A percentile compares a stretch with the other conserved stretches of the same genome.
phyloP scores from a whole-genome alignment of 64 coral and sea anemone genomes.

The Stichodactyla mertensii region DNA sequence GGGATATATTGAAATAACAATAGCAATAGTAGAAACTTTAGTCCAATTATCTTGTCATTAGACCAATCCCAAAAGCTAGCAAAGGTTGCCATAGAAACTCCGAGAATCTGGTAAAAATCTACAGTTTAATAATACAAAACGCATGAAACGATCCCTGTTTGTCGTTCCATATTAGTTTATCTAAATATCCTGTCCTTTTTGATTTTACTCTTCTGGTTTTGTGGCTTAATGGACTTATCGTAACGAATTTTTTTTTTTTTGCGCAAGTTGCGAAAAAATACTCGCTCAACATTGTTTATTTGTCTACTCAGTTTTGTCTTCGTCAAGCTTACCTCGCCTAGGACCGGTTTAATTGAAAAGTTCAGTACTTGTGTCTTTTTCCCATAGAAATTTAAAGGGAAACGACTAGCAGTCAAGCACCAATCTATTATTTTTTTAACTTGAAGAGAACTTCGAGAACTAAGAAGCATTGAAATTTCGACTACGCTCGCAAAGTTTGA shows the following conservation, averaged over 20 bases:
- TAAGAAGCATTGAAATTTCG: no score
- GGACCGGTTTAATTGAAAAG: no score
- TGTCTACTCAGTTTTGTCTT: neutral
- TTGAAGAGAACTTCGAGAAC: no score
- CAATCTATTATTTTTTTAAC: no score
- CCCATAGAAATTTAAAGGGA: no score
- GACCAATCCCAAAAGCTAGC: neutral
- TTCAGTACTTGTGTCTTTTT: no score
- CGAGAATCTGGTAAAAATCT: neutral
- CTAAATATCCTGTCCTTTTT: neutral
- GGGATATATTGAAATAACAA: neutral
- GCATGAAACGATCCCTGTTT: neutral
- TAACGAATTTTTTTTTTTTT: neutral
- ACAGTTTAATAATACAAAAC: neutral
- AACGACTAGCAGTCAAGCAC: no score
- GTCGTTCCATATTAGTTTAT: neutral
- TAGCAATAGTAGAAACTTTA: neutral
- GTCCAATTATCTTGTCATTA: neutral
- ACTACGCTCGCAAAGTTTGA: no score
- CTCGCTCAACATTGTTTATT: neutral
- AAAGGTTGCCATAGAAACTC: constrained; percentile 8
- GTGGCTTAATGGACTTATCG: neutral
- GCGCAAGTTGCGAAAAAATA: neutral
- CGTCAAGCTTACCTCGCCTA: no score
- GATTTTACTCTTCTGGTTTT: neutral